Evolutionary conservation across 2,888 invertebrate genomes (phyloP).

Genomic region (Sminthurides aquaticus): DNA sequence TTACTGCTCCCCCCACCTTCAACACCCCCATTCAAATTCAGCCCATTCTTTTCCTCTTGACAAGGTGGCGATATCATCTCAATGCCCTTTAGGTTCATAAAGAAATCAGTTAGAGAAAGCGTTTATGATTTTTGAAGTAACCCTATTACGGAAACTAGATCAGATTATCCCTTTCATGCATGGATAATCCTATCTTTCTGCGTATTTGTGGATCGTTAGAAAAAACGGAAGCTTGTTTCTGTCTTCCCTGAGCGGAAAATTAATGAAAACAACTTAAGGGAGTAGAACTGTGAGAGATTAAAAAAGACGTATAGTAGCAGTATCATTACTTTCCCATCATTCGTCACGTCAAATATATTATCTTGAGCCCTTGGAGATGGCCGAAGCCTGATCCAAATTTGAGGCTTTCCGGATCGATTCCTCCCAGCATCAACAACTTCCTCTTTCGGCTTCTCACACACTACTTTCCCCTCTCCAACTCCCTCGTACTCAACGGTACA

Average conservation of each 20-base stretch:
- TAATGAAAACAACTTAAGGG: too few relatives aligned
- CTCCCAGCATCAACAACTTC: background rate
- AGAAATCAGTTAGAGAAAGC: too few relatives aligned
- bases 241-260: too few relatives aligned
- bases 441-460: background rate
- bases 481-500: background rate
- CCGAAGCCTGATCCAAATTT: slow-evolving; percentile 34
- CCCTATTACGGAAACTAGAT: too few relatives aligned
- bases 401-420: slow-evolving; percentile 24
- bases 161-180: too few relatives aligned
- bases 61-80: background rate
- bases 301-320: too few relatives aligned
- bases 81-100: background rate
- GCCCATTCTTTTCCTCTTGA: background rate
- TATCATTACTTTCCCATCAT: slow-evolving; percentile 25
- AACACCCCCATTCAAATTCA: background rate
- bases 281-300: too few relatives aligned
- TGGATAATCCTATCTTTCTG: too few relatives aligned
- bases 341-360: slow-evolving; percentile 27
- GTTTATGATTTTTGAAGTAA: too few relatives aligned
- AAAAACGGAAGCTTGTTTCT: too few relatives aligned
- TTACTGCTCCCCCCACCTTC: background rate
- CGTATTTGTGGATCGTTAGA: too few relatives aligned
- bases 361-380: slow-evolving; percentile 26
- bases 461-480: background rate